phyloP scores from a whole-genome alignment of 2,113 vertebrate genomes.

The Chloebia gouldiae region DNA sequence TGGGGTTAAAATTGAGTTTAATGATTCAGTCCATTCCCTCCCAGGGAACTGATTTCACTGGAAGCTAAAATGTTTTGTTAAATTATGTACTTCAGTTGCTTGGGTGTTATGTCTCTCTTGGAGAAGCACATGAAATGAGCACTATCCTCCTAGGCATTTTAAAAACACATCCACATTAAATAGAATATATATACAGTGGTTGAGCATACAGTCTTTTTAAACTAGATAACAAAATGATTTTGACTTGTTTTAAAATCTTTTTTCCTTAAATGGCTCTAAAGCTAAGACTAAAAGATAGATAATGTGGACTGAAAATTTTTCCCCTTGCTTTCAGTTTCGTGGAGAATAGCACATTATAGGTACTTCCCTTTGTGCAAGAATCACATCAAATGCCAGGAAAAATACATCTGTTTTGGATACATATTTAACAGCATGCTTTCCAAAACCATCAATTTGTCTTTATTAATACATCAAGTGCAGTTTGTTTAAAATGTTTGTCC shows the following conservation, averaged over 20 bases:
- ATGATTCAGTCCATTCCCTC: slow-evolving; percentile 49
- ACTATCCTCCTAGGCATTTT: slow-evolving; percentile 61
- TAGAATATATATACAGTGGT: slow-evolving; percentile 47
- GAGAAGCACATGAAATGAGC: slow-evolving; percentile 60
- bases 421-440: slow-evolving; percentile 49
- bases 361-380: slow-evolving; percentile 58
- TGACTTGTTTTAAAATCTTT: slow-evolving; percentile 66
- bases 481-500: slow-evolving; percentile 46
- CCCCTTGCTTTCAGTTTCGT: slow-evolving; percentile 27
- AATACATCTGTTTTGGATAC: slow-evolving; percentile 45
- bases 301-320: slow-evolving; percentile 46
- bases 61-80: slow-evolving; percentile 67
- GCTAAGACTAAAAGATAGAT: slow-evolving; percentile 58
- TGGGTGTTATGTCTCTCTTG: slow-evolving; percentile 60
- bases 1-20: slow-evolving; percentile 49
- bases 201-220: slow-evolving; percentile 42
- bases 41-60: slow-evolving; percentile 48
- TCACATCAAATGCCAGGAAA: slow-evolving; percentile 50
- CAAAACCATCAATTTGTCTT: slow-evolving; percentile 38
- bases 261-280: slow-evolving; percentile 64
- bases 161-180: slow-evolving; percentile 65
- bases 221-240: slow-evolving; percentile 66
- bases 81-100: slow-evolving; percentile 61
- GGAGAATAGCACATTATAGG: slow-evolving; percentile 49
- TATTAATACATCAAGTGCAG: slow-evolving; percentile 47